A percentile compares a stretch with the other conserved stretches of the same genome.
Conservation (phyloP, 2,113 vertebrate genomes). For the Anarrhichthys ocellatus region DNA sequence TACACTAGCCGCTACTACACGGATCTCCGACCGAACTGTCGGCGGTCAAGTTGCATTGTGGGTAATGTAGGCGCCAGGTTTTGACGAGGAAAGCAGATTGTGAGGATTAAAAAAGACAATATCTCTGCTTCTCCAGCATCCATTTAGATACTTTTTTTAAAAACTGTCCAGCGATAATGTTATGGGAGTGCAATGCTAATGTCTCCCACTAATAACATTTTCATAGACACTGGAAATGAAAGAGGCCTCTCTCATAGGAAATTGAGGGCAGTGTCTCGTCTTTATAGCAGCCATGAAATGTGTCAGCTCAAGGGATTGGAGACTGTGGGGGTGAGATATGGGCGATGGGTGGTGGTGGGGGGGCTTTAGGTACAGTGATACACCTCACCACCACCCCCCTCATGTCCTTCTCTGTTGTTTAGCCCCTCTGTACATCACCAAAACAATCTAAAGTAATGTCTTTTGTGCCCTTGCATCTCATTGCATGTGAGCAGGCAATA, state of each 20-base stretch:
- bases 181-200: neutral
- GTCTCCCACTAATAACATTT: slow-evolving; percentile 48
- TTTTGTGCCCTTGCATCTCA: slow-evolving; percentile 26
- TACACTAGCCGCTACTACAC: neutral
- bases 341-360: neutral
- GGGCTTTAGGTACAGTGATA: neutral
- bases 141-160: neutral
- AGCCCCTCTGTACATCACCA: slow-evolving; percentile 16
- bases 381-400: neutral
- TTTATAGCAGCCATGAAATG: slow-evolving; percentile 59
- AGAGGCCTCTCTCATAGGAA: slow-evolving; percentile 59
- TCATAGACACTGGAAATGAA: slow-evolving; percentile 26
- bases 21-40: neutral
- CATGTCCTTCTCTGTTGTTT: neutral
- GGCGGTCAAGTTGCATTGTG: neutral
- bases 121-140: neutral
- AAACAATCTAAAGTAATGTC: neutral
- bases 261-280: slow-evolving; percentile 62
- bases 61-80: neutral
- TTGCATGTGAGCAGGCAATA: slow-evolving; percentile 36
- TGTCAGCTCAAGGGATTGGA: slow-evolving; percentile 45
- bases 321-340: neutral
- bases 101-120: neutral
- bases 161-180: neutral
- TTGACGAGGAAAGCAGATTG: neutral